Evolutionary conservation across 92 coral and sea anemone genomes (phyloP), one percentile per base, ranked within the genome.

Genomic region (Phenganax stokvisi): DNA sequence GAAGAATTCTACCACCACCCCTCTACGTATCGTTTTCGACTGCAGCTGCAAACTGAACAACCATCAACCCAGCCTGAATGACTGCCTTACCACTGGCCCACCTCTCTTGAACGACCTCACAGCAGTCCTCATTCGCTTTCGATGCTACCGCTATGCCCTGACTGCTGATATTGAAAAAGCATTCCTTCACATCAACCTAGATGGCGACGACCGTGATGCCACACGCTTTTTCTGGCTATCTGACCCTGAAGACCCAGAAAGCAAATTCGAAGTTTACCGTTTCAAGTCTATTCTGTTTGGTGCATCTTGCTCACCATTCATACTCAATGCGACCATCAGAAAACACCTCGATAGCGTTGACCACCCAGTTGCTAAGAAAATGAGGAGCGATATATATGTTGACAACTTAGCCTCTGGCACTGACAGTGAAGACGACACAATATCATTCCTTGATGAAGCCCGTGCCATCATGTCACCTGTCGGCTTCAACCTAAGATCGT

Each of bases 91-190:
- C 44, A 27, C 88, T 7, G 88, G 86, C 4, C 91, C 91, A 1
- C 76, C 76, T 6, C 51, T 89, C 65, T 56, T 79, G 9, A 82
- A 89, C 12, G 87, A 89, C 80, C 15, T 83, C 12, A 85, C 85
- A 10, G 87, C 72, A 64, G 72, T 89, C 66, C 82, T 83, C 7
- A 71, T 89, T 0, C 85, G 89, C 29, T 89, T 85, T 81, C 87
- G 87, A 3, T 52, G 68, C 64, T 80, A 74, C 54, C 44, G 62
- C 37, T 86, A 71, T 74, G 87, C 61, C 20, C 0, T 89, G 6
- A 83, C 89, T 29, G 73, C 89, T 8, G 89, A 86, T 77, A 81
- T 88, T 51, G 85, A 88, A 58, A 88, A 88, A 57, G 86, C 88
- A 0, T 88, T 88, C 30, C 51, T 89, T 9, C 77, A 79, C 28